These are phyloP conservation scores for Aphelenchoides avenae DNA, from an alignment of 1,140 invertebrate genomes.

Conservation along the genomic window DNA sequence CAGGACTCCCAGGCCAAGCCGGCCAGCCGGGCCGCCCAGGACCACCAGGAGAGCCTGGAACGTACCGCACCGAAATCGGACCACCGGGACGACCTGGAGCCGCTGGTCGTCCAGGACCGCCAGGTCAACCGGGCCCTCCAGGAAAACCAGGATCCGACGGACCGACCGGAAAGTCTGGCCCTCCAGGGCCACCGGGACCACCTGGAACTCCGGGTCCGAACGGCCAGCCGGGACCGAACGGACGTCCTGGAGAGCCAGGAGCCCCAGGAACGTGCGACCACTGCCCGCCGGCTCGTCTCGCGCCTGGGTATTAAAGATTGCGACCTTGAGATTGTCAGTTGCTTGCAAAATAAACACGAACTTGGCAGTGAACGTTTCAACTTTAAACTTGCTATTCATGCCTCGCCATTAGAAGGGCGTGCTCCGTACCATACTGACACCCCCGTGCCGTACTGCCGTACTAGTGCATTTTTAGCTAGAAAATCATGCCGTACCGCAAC, in stretches of 20 bases:
- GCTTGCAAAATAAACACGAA: too few species aligned
- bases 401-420: too few species aligned
- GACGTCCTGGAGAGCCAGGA: conserved; percentile 20
- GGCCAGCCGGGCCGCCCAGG: conserved; percentile 39
- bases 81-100: conserved; percentile 22
- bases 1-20: conserved; percentile 35
- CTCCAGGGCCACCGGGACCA: conserved; percentile 7
- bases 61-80: conserved; percentile 38
- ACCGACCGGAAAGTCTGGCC: conserved; percentile 17
- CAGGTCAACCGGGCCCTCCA: conserved; percentile 23
- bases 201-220: conserved; percentile 22
- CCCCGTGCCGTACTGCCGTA: too few species aligned
- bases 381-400: too few species aligned
- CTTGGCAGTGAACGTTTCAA: too few species aligned
- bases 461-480: too few species aligned
- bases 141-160: conserved; percentile 27
- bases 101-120: conserved; percentile 25
- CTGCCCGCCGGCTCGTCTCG: conserved; percentile 33
- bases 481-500: too few species aligned
- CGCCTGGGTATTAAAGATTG: conserved; percentile 40
- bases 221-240: conserved; percentile 17
- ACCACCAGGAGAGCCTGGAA: conserved; percentile 39
- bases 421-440: too few species aligned
- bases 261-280: conserved; percentile 29
- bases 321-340: too few species aligned